Evolutionary conservation across 2,797 vertebrate genomes (phyloP), one percentile per base, ranked within the genome.

Genomic region (Rhadinocentrus ornatus): DNA sequence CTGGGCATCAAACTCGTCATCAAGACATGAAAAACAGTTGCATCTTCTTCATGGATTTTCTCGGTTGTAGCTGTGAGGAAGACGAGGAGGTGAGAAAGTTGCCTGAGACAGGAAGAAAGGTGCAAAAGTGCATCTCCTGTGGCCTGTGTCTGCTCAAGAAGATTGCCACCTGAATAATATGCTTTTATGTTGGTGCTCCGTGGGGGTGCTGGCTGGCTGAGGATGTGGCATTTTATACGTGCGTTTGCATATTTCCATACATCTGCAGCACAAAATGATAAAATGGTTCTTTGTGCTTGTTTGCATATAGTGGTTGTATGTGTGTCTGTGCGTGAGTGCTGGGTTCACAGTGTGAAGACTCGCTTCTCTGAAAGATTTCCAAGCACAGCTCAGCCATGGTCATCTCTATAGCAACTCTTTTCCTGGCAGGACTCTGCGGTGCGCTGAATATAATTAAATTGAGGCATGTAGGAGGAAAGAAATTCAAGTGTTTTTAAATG

Each of bases 401-500:
- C 91, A 92, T 93, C 86, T 77, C 90, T 88, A 92, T 92, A 91
- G 92, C 89, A 93, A 92, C 90, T 88, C 52, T 68, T 61, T 74
- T 86, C 63, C 70, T 78, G 78, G 76, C 74, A 75, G 78, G 77
- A 37, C 75, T 81, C 52, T 22, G 35, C 8, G 60, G 81, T 77
- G 70, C 66, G 77, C 84, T 77, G 81, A 70, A 80, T 90, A 81
- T 83, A 85, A 89, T 91, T 90, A 88, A 88, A 87, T 60, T 11
- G 73, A 63, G 55, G 61, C 66, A 71, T 59, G 77, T 84, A 82
- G 83, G 78, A 85, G 70, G 78, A 53, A 70, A 60, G 70, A 80
- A 85, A 83, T 75, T 74, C 67, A 69, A 80, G 74, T 72, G 74
- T 84, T 92, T 86, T 77, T 76, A 88, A 91, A 89, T 87, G 70